These are phyloP conservation scores for Perca fluviatilis DNA, from an alignment of 2,113 vertebrate genomes.

Conservation along the genomic window DNA sequence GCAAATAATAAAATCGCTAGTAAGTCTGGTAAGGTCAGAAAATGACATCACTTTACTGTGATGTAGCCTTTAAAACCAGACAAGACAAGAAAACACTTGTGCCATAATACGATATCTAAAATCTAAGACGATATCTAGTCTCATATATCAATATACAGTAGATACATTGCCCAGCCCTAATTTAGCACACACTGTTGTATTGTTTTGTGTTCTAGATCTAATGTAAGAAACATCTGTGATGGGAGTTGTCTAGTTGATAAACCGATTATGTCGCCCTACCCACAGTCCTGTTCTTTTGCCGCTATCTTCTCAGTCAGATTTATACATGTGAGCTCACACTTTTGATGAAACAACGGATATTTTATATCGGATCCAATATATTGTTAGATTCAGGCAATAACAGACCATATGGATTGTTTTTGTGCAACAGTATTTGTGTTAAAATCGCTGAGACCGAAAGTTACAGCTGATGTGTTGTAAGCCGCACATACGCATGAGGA, in stretches of 20 bases:
- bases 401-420: background rate
- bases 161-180: too few relatives aligned
- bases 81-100: too few relatives aligned
- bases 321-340: too few relatives aligned
- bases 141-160: too few relatives aligned
- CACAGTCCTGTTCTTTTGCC: background rate
- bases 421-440: background rate
- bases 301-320: background rate
- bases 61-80: too few relatives aligned
- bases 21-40: too few relatives aligned
- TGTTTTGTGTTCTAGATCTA: background rate
- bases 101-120: too few relatives aligned
- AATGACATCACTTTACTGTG: too few relatives aligned
- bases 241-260: background rate
- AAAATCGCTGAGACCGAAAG: background rate
- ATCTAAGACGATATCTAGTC: too few relatives aligned
- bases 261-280: background rate
- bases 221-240: background rate
- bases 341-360: background rate
- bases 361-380: background rate
- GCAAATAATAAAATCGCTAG: too few relatives aligned
- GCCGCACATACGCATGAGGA: constrained; percentile 3
- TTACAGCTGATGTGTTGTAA: background rate
- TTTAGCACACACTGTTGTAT: background rate
- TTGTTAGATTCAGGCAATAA: background rate